Base-by-base conservation (phyloP, 2,797 vertebrate species). In the Hydrolagus colliei region DNA sequence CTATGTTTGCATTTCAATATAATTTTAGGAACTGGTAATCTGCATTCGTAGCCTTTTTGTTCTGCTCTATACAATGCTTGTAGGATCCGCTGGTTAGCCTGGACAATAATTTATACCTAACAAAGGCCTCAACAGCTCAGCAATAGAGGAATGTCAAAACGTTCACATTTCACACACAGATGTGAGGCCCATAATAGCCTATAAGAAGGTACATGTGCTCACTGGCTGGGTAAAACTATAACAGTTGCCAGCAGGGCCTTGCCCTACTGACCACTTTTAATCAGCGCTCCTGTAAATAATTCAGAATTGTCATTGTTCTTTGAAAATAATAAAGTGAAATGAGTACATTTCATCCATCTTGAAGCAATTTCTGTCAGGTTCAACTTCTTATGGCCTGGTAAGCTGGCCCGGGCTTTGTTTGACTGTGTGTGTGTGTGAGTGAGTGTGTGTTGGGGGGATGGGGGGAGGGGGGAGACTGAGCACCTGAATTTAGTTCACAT, bases 141-240 rank as follows among this genome's bases (percentile, higher is more conserved):
- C 93, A 95, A 95, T 95, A 92, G 92, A 94, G 96, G 96, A 96
- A 97, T 97, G 96, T 96, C 95, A 96, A 95, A 95, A 95, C 91
- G 96, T 96, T 96, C 95, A 95, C 94, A 96, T 97, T 97, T 97
- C 96, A 96, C 96, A 97, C 96, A 95, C 95, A 98, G 96, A 98
- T 97, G 96, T 97, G 94, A 94, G 95, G 95, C 95, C 62, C 94
- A 91, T 93, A 89, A 93, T 95, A 94, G 95, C 95, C 94, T 94
- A 91, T 95, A 94, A 93, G 92, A 93, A 92, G 93, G 93, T 89
- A 90, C 92, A 92, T 93, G 91, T 90, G 91, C 91, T 91, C 87
- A 89, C 63, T 89, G 90, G 86, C 88, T 89, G 88, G 89, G 90
- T 89, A 59, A 20, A 22, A 86, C n/a, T 73, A 22, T 2, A 89